These are phyloP conservation scores for Marisa cornuarietis DNA, from an alignment of 1,140 invertebrate species.

Conservation along the genomic window DNA sequence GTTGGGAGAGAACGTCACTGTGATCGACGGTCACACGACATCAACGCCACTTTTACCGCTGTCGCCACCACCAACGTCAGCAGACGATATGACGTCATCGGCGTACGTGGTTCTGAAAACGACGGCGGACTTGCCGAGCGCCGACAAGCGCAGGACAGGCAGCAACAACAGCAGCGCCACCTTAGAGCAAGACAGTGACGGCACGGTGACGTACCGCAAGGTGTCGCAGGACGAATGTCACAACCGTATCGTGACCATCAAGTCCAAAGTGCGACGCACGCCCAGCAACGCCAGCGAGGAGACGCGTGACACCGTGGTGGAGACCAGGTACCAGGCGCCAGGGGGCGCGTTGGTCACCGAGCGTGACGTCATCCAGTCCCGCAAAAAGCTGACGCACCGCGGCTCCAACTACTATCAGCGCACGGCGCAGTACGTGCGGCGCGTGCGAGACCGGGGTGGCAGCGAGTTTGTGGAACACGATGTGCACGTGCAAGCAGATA, in stretches of 20 bases:
- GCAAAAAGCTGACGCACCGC: conserved; percentile 48
- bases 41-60: neutral
- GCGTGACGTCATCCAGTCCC: conserved; percentile 51
- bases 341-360: conserved; percentile 44
- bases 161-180: neutral
- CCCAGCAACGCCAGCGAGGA: conserved; percentile 82
- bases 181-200: neutral
- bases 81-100: conserved; percentile 16
- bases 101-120: conserved; percentile 14
- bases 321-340: conserved; percentile 38
- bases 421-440: conserved; percentile 39
- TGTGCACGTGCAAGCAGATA: conserved; percentile 44
- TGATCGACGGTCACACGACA: no score
- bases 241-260: conserved; percentile 59
- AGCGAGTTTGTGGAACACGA: conserved; percentile 51
- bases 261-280: conserved; percentile 58
- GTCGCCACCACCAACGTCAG: neutral
- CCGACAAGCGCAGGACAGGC: neutral
- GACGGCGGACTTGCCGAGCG: no score
- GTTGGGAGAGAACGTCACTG: no score
- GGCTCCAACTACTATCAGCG: conserved; percentile 55
- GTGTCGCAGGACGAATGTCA: conserved; percentile 38
- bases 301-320: conserved; percentile 74
- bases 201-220: conserved; percentile 44
- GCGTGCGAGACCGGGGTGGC: conserved; percentile 40